These are phyloP conservation scores for Ichneumon xanthorius DNA, from an alignment of 2,888 invertebrate genomes.

Conservation along the genomic window DNA sequence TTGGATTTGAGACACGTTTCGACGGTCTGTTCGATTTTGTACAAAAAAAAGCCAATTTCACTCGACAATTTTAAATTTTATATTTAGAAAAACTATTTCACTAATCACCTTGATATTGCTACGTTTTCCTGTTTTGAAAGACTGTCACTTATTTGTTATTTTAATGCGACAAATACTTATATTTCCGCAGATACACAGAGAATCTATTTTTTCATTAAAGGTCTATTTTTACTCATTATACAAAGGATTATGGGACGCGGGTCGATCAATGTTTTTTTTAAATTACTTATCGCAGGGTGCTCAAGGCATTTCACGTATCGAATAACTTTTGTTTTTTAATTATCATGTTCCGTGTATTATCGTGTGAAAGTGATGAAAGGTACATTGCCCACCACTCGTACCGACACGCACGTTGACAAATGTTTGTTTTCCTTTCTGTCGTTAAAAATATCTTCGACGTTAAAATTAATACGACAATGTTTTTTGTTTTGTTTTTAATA, in stretches of 20 bases:
- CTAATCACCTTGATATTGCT: constrained; percentile 55
- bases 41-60: constrained; percentile 55
- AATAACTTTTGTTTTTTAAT: constrained; percentile 48
- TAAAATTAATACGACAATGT: constrained; percentile 25
- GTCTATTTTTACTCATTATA: constrained; percentile 17
- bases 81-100: constrained; percentile 63
- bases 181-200: constrained; percentile 25
- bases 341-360: constrained; percentile 48
- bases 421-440: background rate
- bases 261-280: constrained; percentile 39
- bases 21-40: background rate
- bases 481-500: constrained; percentile 14
- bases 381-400: constrained; percentile 26
- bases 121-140: constrained; percentile 36
- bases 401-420: constrained; percentile 3
- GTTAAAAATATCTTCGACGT: constrained; percentile 29
- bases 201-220: constrained; percentile 39
- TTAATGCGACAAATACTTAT: constrained; percentile 35
- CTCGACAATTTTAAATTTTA: constrained; percentile 44
- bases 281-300: constrained; percentile 20
- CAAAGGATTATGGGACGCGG: constrained; percentile 22
- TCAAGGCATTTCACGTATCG: constrained; percentile 40
- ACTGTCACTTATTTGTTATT: constrained; percentile 42
- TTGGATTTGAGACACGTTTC: constrained; percentile 22
- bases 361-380: constrained; percentile 44